Conservation (phyloP, 2,888 invertebrate genomes). For the Pollenia labialis region DNA sequence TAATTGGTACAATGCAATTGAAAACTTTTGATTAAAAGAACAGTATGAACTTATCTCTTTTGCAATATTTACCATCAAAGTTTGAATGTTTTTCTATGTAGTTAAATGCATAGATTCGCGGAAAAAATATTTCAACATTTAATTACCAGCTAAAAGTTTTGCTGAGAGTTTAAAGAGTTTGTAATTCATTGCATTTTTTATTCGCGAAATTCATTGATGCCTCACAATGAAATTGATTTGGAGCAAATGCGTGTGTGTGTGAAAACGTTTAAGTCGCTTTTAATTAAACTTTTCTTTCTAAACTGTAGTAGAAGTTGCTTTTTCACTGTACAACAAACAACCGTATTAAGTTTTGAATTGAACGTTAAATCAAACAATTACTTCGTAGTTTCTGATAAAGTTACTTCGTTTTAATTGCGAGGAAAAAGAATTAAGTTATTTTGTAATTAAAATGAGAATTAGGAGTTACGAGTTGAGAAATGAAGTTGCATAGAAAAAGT, state of each 20-base stretch:
- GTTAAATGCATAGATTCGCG: constrained; percentile 1
- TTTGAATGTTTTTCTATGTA: neutral
- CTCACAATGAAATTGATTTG: constrained; percentile 58
- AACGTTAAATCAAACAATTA: constrained; percentile 36
- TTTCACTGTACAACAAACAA: neutral
- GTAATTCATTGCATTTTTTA: constrained; percentile 41
- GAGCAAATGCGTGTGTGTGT: constrained; percentile 38
- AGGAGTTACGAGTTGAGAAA: neutral
- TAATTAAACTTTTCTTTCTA: constrained; percentile 62
- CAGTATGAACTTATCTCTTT: neutral
- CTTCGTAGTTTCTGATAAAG: constrained; percentile 37
- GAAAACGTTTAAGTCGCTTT: constrained; percentile 59
- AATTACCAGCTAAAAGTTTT: constrained; percentile 45
- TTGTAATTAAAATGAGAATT: constrained; percentile 23
- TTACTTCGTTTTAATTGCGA: constrained; percentile 38
- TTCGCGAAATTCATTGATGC: constrained; percentile 14
- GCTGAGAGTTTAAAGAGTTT: constrained; percentile 39
- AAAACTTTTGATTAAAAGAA: constrained; percentile 37
- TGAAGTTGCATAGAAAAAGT: too few relatives aligned
- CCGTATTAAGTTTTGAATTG: constrained; percentile 5
- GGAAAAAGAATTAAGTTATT: constrained; percentile 5
- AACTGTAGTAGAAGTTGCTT: constrained; percentile 8
- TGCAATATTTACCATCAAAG: constrained; percentile 34
- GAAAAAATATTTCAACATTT: constrained; percentile 27
- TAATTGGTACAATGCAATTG: neutral